These are phyloP conservation scores for Ornithoptera priamus DNA, from an alignment of 2,888 invertebrate genomes.

Conservation along the genomic window DNA sequence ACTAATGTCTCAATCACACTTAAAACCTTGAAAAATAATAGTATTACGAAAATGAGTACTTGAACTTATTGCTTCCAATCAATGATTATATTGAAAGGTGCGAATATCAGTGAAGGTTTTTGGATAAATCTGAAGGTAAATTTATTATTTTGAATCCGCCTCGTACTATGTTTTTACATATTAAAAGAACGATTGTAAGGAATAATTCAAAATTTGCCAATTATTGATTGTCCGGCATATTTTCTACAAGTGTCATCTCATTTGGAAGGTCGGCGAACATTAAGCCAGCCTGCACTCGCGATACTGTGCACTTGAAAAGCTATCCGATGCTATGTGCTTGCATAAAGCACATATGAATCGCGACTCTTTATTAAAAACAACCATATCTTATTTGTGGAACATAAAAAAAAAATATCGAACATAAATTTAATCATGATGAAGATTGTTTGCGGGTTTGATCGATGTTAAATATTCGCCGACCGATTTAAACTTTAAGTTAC, in stretches of 20 bases:
- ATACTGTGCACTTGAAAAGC: too few species aligned
- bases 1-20: not conserved
- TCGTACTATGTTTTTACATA: not conserved
- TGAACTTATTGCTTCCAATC: not conserved
- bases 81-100: not conserved
- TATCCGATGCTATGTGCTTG: too few species aligned
- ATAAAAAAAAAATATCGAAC: too few species aligned
- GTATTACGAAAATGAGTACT: not conserved
- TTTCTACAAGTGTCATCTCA: too few species aligned
- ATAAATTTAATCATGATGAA: not conserved
- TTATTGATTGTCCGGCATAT: too few species aligned
- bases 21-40: not conserved
- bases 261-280: too few species aligned
- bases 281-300: too few species aligned
- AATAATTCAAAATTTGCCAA: too few species aligned
- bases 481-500: not conserved
- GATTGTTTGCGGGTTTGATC: not conserved
- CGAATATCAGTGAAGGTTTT: not conserved
- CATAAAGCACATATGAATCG: too few species aligned
- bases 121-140: not conserved
- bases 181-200: too few species aligned
- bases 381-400: too few species aligned
- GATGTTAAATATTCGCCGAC: not conserved
- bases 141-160: not conserved
- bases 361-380: too few species aligned